A percentile compares a stretch with the other conserved stretches of the same genome.
Evolutionary conservation across 2,113 vertebrate species (phyloP).

Genomic region (Sander lucioperca): DNA sequence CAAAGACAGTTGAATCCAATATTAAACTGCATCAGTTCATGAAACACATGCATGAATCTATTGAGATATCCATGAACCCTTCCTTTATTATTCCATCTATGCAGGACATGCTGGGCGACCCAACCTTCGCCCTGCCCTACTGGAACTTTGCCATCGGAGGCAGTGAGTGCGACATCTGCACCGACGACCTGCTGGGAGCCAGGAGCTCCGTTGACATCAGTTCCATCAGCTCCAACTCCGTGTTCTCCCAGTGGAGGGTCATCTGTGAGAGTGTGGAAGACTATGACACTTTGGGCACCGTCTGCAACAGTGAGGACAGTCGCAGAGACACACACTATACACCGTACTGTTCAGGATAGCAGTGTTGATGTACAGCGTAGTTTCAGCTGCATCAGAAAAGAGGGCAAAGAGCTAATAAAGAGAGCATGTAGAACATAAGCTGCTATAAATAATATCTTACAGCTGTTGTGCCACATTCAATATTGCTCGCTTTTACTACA

Average conservation of each 20-base stretch:
- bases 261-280: slow-evolving; percentile 93
- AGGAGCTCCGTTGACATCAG: slow-evolving; percentile 90
- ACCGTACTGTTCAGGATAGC: background rate
- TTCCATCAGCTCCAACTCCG: slow-evolving; percentile 90
- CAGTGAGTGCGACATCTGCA: slow-evolving; percentile 93
- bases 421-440: slow-evolving; percentile 74
- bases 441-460: slow-evolving; percentile 76
- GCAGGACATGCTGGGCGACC: slow-evolving; percentile 91
- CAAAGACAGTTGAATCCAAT: background rate
- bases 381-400: slow-evolving; percentile 69
- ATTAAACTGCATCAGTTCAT: background rate
- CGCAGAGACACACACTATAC: background rate
- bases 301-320: slow-evolving; percentile 93
- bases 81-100: background rate
- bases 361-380: slow-evolving; percentile 37
- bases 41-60: background rate
- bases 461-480: slow-evolving; percentile 75
- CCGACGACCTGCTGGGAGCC: slow-evolving; percentile 92
- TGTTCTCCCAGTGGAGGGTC: slow-evolving; percentile 94
- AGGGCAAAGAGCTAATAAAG: slow-evolving; percentile 78
- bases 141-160: slow-evolving; percentile 98
- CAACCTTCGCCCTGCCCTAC: slow-evolving; percentile 92
- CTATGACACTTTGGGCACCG: slow-evolving; percentile 93
- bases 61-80: background rate
- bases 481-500: slow-evolving; percentile 54